These are phyloP conservation scores for Tillus elongatus DNA, from an alignment of 2,888 invertebrate species.

Conservation along the genomic window DNA sequence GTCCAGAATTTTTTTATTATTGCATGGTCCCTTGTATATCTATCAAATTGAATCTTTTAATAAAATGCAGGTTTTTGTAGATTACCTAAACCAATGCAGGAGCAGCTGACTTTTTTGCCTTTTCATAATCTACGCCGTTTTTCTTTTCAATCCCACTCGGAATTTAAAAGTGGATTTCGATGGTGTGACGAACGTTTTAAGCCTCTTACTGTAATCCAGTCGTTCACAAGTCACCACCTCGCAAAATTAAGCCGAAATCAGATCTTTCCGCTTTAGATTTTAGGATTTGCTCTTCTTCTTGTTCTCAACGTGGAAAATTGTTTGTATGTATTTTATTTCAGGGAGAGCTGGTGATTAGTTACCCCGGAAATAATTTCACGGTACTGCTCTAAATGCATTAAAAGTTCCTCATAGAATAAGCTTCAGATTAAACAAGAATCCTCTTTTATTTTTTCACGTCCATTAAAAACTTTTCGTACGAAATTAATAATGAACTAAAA, in stretches of 20 bases:
- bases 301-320: slow-evolving; percentile 22
- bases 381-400: slow-evolving; percentile 15
- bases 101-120: too few species aligned
- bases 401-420: too few species aligned
- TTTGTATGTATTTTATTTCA: slow-evolving; percentile 27
- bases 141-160: too few species aligned
- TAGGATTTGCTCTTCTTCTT: slow-evolving; percentile 22
- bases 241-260: slow-evolving; percentile 29
- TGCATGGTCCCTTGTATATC: too few species aligned
- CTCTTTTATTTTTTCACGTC: too few species aligned
- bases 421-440: too few species aligned
- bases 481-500: not conserved
- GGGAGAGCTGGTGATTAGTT: slow-evolving; percentile 18
- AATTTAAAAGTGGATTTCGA: too few species aligned
- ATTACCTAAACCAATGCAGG: too few species aligned
- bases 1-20: too few species aligned
- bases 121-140: too few species aligned
- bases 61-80: too few species aligned
- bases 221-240: slow-evolving; percentile 32
- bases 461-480: not conserved
- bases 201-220: slow-evolving; percentile 30
- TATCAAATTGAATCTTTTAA: too few species aligned
- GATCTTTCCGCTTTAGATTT: slow-evolving; percentile 24
- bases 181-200: slow-evolving; percentile 22
- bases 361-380: slow-evolving; percentile 26